Conservation (phyloP, 2,888 invertebrate genomes). For the Erebia palarica region DNA sequence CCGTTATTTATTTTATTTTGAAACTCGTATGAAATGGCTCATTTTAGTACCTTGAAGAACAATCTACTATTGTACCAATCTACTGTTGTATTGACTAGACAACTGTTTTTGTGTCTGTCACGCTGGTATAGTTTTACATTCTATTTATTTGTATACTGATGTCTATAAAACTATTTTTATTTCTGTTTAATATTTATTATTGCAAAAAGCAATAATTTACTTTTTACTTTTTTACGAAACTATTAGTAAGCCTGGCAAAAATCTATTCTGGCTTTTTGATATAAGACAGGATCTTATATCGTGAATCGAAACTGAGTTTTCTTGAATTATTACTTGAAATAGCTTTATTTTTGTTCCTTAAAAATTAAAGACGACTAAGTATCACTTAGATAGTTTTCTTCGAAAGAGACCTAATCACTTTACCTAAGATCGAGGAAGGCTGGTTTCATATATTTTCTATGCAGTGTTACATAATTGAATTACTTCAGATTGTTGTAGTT, state of each 20-base stretch:
- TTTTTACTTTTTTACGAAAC: too few relatives aligned
- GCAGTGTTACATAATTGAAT: constrained; percentile 12
- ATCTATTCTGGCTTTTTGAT: neutral
- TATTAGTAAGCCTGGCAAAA: neutral
- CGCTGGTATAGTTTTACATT: too few relatives aligned
- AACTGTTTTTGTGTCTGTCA: neutral
- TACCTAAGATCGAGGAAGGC: neutral
- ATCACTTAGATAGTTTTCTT: neutral
- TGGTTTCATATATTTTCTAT: neutral
- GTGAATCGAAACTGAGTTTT: neutral
- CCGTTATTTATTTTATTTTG: too few relatives aligned
- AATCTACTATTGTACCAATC: too few relatives aligned
- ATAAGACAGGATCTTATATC: neutral
- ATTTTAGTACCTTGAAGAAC: too few relatives aligned
- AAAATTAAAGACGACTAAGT: too few relatives aligned
- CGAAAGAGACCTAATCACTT: neutral
- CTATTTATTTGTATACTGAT: too few relatives aligned
- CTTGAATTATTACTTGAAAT: neutral
- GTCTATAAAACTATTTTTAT: too few relatives aligned
- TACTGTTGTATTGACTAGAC: too few relatives aligned
- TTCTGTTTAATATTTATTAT: neutral
- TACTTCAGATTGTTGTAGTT: constrained; percentile 16
- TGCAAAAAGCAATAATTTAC: neutral
- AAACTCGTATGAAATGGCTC: too few relatives aligned
- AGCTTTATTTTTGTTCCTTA: neutral